Base-by-base conservation (phyloP, 2,113 vertebrate genomes). In the Dermatemys mawii region DNA sequence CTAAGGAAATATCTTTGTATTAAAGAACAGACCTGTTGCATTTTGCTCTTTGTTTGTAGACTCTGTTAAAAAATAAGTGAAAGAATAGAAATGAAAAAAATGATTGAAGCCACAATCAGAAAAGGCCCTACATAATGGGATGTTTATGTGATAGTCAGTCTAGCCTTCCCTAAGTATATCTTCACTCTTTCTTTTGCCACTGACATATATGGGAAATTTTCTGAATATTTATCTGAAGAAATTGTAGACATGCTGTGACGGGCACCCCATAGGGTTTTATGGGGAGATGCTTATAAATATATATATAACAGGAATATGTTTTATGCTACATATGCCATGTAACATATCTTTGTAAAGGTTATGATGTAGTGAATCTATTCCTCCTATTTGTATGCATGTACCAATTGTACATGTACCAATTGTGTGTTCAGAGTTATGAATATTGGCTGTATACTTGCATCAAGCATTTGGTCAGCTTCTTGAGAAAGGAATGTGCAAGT, bases 211-310 rank as follows among this genome's bases (percentile, higher is more conserved):
- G 50, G 55, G 81, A 92, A 93, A 91, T 84, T 5, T 93, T 93
- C 92, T 83, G 73, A 95, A 76, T 89, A 46, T 49, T 95, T 90
- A 83, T 94, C 83, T 83, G 46, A 13, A 86, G 87, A 94, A 95
- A 49, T 41, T 81, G 48, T 38, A 92, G 49, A 82, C 83, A 78
- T 26, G 41, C 91, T 82, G n/a, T n/a, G n/a, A n/a, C n/a, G n/a
- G n/a, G n/a, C n/a, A n/a, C n/a, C n/a, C n/a, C n/a, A n/a, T n/a
- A n/a, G n/a, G n/a, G n/a, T n/a, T n/a, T n/a, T n/a, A n/a, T n/a
- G n/a, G n/a, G n/a, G n/a, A n/a, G n/a, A n/a, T n/a, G n/a, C n/a
- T n/a, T n/a, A n/a, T n/a, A n/a, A n/a, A n/a, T n/a, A n/a, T n/a
- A n/a, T n/a, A n/a, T n/a, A n/a, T n/a, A n/a, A n/a, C n/a, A n/a